Evolutionary conservation across 2,113 vertebrate genomes (phyloP).

Genomic region (Gavialis gangeticus): DNA sequence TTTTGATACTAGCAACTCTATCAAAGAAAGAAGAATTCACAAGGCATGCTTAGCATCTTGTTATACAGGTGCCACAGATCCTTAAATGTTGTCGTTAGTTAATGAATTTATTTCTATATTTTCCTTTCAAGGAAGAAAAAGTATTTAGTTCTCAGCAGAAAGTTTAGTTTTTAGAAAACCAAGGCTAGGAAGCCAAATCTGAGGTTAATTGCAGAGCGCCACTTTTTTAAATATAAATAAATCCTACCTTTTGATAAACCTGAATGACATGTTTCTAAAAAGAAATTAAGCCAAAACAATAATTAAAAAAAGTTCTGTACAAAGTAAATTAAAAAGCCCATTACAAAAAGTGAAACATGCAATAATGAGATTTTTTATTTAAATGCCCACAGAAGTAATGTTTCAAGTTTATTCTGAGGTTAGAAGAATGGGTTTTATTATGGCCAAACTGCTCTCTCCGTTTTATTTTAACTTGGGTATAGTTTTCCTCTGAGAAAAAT

Average conservation of each 20-base stretch:
- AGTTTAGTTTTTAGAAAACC: constrained; percentile 86
- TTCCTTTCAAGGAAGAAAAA: constrained; percentile 69
- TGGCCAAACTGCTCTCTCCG: background rate
- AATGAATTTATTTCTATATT: constrained; percentile 73
- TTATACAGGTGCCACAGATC: constrained; percentile 66
- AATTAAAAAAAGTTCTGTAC: constrained; percentile 77
- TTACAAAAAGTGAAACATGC: constrained; percentile 69
- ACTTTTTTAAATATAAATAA: constrained; percentile 82
- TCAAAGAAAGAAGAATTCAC: constrained; percentile 76
- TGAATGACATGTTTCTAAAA: constrained; percentile 99
- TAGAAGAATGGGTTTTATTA: constrained; percentile 7
- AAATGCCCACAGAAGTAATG: constrained; percentile 51
- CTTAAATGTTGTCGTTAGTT: constrained; percentile 75
- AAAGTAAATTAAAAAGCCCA: constrained; percentile 74
- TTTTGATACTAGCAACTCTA: constrained; percentile 76
- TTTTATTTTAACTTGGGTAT: background rate
- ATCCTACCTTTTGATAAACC: constrained; percentile 99
- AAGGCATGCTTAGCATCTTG: constrained; percentile 83
- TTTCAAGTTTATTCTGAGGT: constrained; percentile 54
- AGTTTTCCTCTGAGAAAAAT: constrained; percentile 20
- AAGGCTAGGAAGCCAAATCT: constrained; percentile 85
- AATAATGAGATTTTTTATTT: constrained; percentile 48
- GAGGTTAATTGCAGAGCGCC: constrained; percentile 85
- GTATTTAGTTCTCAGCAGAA: constrained; percentile 87
- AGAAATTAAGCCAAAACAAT: constrained; percentile 90